phyloP scores from a whole-genome alignment of 2,888 invertebrate species.

The Rhingia rostrata region DNA sequence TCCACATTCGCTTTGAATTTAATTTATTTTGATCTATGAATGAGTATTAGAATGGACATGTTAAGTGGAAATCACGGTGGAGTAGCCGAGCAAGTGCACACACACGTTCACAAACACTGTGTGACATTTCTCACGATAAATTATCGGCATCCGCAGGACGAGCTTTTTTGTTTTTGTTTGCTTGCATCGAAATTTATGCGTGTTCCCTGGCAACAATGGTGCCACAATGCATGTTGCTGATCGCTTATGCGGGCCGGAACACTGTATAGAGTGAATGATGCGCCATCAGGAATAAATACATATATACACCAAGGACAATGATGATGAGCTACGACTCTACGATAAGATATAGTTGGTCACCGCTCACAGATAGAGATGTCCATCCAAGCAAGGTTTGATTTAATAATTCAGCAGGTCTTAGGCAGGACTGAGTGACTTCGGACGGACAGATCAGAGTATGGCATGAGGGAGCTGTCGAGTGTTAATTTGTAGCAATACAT shows the following conservation, averaged over 20 bases:
- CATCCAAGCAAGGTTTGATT: not conserved
- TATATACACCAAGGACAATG: constrained; percentile 12
- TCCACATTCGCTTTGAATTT: constrained; percentile 73
- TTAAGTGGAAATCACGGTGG: constrained; percentile 70
- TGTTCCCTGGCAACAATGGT: constrained; percentile 70
- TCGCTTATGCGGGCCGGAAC: constrained; percentile 47
- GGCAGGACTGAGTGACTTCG: not conserved
- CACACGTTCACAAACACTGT: constrained; percentile 41
- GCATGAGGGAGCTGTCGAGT: constrained; percentile 1
- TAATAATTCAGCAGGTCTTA: constrained; percentile 17
- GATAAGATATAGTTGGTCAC: constrained; percentile 25
- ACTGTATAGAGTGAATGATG: constrained; percentile 40
- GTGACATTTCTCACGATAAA: constrained; percentile 73
- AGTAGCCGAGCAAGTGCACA: constrained; percentile 41
- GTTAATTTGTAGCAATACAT: constrained; percentile 38
- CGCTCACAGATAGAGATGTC: constrained; percentile 29
- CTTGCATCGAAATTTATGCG: constrained; percentile 67
- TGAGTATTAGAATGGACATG: constrained; percentile 74
- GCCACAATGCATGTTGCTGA: constrained; percentile 61
- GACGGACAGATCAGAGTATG: not conserved
- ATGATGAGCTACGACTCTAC: constrained; percentile 49
- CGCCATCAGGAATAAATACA: constrained; percentile 30
- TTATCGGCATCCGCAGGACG: constrained; percentile 60
- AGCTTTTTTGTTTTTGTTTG: constrained; percentile 22
- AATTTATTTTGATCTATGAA: constrained; percentile 74